Evolutionary conservation across 2,797 vertebrate species (phyloP).

Genomic region (Microchirus variegatus): DNA sequence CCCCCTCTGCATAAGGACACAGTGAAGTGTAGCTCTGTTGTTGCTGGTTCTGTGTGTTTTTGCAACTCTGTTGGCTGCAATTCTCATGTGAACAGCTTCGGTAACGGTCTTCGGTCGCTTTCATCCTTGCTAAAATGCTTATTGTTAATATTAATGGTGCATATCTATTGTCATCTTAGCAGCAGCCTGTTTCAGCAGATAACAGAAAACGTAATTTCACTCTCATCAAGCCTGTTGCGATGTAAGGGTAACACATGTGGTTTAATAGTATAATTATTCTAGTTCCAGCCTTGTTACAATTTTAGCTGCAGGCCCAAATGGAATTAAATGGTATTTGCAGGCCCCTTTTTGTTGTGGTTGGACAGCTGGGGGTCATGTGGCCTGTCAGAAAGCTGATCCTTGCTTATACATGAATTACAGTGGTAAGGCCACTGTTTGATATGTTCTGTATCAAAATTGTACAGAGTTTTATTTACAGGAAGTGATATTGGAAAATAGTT

Average conservation of each 20-base stretch:
- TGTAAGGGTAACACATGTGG: not conserved
- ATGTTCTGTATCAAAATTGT: too few relatives aligned
- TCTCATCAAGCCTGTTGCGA: not conserved
- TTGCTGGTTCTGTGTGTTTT: not conserved
- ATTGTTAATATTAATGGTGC: conserved; percentile 30
- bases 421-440: too few relatives aligned
- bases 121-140: conserved; percentile 38
- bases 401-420: not conserved
- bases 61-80: not conserved
- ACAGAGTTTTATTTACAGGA: too few relatives aligned
- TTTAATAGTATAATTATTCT: not conserved
- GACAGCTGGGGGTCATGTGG: conserved; percentile 65
- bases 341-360: conserved; percentile 68
- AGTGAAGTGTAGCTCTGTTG: not conserved
- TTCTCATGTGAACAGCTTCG: not conserved
- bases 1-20: not conserved
- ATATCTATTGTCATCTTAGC: conserved; percentile 21
- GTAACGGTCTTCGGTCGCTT: conserved; percentile 1
- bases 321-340: conserved; percentile 60
- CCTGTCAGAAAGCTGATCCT: not conserved
- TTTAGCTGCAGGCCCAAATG: conserved; percentile 27
- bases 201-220: not conserved
- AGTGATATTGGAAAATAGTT: too few relatives aligned
- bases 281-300: fast-evolving
- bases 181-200: conserved; percentile 7